Evolutionary conservation across 2,888 invertebrate genomes (phyloP).

Genomic region (Falcaria lacertinaria): DNA sequence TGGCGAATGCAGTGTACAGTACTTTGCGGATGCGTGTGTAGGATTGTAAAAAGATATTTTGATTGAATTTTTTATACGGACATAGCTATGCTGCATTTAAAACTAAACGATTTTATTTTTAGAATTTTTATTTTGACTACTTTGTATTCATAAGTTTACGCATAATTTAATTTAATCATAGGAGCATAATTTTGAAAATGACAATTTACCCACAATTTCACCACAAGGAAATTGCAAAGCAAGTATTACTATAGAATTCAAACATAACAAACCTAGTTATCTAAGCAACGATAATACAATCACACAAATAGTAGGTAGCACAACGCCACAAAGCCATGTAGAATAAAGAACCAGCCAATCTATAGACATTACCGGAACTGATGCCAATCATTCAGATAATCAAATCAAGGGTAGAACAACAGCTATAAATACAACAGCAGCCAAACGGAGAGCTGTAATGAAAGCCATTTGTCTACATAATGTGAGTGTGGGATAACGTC

Average conservation of each 20-base stretch:
- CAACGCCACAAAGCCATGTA: background rate
- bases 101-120: too few relatives aligned
- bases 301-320: background rate
- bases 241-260: too few relatives aligned
- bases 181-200: too few relatives aligned
- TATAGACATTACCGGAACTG: background rate
- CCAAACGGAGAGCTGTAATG: constrained; percentile 44
- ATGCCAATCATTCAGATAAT: background rate
- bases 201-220: too few relatives aligned
- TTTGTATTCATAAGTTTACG: too few relatives aligned
- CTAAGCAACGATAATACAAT: background rate
- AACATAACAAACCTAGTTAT: background rate
- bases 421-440: constrained; percentile 6
- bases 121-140: too few relatives aligned
- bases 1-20: constrained; percentile 44
- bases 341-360: background rate
- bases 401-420: constrained; percentile 14
- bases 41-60: background rate
- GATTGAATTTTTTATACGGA: too few relatives aligned
- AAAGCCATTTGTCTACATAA: constrained; percentile 65
- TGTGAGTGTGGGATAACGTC: constrained; percentile 61
- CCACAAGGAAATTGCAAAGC: too few relatives aligned
- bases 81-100: too few relatives aligned
- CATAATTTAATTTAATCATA: too few relatives aligned
- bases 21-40: constrained; percentile 7